phyloP scores from a whole-genome alignment of 1,140 invertebrate genomes.

The Scaptomyza pallida region DNA sequence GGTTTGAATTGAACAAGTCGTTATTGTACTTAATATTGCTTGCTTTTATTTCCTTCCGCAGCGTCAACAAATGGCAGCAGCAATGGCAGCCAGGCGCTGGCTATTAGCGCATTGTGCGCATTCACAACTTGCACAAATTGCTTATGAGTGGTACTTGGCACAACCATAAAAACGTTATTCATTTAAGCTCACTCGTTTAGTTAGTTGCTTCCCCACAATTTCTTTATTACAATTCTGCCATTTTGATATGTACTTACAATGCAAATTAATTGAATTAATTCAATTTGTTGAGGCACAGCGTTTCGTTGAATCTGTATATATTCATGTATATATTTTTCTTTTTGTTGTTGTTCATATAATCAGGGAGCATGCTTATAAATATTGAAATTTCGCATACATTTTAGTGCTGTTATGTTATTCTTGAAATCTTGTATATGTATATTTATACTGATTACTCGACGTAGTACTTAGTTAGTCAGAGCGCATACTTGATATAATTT shows the following conservation, averaged over 20 bases:
- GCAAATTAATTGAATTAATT: constrained; percentile 83
- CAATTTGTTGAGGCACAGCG: constrained; percentile 57
- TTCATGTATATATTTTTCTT: constrained; percentile 27
- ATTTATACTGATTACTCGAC: constrained; percentile 9
- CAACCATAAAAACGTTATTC: constrained; percentile 54
- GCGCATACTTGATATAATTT: constrained; percentile 37
- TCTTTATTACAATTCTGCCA: constrained; percentile 74
- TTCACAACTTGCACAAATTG: constrained; percentile 52
- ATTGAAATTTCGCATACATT: constrained; percentile 31
- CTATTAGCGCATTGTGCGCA: constrained; percentile 41
- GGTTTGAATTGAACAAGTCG: constrained; percentile 3
- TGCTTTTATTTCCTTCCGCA: constrained; percentile 48
- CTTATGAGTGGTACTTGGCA: constrained; percentile 59
- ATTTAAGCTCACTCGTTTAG: constrained; percentile 65
- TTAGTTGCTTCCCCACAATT: constrained; percentile 61
- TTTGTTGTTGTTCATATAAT: constrained; percentile 7
- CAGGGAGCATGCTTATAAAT: constrained; percentile 35
- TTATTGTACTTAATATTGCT: constrained; percentile 2
- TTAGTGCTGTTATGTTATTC: neutral
- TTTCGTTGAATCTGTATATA: constrained; percentile 31
- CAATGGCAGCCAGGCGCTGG: constrained; percentile 1
- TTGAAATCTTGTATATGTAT: constrained; percentile 11
- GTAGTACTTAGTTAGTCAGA: constrained; percentile 42
- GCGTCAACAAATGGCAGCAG: constrained; percentile 1
- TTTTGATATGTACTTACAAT: constrained; percentile 75